These are phyloP conservation scores for Ganaspis sp. DNA, from an alignment of 1,140 invertebrate genomes.

Conservation along the genomic window DNA sequence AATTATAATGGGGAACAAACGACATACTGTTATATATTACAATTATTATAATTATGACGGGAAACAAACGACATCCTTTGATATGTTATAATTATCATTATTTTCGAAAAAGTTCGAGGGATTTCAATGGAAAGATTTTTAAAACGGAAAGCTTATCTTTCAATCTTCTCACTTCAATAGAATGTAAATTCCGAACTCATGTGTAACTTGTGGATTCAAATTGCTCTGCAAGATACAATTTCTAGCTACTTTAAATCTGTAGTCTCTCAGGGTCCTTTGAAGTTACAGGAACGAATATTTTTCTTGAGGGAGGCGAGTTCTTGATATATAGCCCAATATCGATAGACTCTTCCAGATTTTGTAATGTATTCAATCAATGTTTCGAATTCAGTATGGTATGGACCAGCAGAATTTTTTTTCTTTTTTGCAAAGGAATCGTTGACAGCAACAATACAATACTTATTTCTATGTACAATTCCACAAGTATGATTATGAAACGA, in stretches of 20 bases:
- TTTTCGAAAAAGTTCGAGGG: neutral
- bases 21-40: too few species aligned
- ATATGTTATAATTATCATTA: too few species aligned
- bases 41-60: too few species aligned
- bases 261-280: slow-evolving; percentile 55
- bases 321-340: slow-evolving; percentile 3
- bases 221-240: slow-evolving; percentile 61
- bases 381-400: neutral
- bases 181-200: slow-evolving; percentile 63
- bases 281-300: slow-evolving; percentile 35
- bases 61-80: too few species aligned
- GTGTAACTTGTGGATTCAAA: slow-evolving; percentile 60
- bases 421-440: too few species aligned
- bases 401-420: neutral
- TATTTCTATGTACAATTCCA: too few species aligned
- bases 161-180: slow-evolving; percentile 55
- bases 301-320: neutral
- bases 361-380: slow-evolving; percentile 15
- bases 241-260: slow-evolving; percentile 64
- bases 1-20: too few species aligned
- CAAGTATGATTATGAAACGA: too few species aligned
- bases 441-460: too few species aligned
- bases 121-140: neutral
- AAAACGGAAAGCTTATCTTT: slow-evolving; percentile 1
- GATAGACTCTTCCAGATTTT: slow-evolving; percentile 5